Evolutionary conservation across 2,888 invertebrate genomes (phyloP).

Genomic region (Hetaerina titia): DNA sequence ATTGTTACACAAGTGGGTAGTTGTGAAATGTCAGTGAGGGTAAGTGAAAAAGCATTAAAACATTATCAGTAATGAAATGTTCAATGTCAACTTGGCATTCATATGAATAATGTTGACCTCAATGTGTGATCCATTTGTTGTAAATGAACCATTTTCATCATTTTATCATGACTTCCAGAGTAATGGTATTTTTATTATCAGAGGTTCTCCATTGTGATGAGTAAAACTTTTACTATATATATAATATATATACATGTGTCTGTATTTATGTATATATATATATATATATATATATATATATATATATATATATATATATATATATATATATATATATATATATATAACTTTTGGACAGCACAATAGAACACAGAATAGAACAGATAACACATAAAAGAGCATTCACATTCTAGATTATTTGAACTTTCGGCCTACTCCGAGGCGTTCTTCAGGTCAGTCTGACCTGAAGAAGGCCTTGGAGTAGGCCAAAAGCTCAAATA

Average conservation of each 20-base stretch:
- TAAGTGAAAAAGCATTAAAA: neutral
- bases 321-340: neutral
- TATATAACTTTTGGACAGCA: no score
- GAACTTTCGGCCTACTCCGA: no score
- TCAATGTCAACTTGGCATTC: neutral
- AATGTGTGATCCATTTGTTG: neutral
- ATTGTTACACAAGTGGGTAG: neutral
- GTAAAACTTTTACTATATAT: neutral
- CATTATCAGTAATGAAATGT: neutral
- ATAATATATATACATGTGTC: neutral
- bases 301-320: neutral
- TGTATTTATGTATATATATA: neutral
- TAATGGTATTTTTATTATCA: neutral
- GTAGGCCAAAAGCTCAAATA: no score
- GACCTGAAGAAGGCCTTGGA: no score
- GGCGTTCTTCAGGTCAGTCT: no score
- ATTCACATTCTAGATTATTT: no score
- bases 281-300: neutral
- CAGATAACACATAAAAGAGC: no score
- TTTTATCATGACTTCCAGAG: neutral
- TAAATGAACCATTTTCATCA: neutral
- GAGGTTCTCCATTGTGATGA: neutral
- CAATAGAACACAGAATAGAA: no score
- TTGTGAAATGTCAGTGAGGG: neutral
- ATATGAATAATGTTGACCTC: neutral